Conservation (phyloP, 2,888 invertebrate species). For the Machimus atricapillus region DNA sequence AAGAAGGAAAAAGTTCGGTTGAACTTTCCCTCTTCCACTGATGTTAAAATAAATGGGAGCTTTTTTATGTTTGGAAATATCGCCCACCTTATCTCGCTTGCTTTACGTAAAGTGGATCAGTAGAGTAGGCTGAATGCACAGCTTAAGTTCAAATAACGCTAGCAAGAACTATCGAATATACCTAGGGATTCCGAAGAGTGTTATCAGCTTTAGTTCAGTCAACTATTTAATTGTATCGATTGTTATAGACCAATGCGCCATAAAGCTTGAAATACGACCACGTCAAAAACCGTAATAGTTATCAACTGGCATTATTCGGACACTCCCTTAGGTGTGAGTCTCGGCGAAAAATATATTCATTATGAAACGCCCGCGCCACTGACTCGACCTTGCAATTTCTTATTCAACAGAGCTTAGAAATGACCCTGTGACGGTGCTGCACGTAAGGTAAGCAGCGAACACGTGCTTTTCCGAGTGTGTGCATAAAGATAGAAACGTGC, state of each 20-base stretch:
- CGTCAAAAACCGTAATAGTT: not conserved
- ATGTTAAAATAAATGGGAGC: not conserved
- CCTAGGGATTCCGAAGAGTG: not conserved
- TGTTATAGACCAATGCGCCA: not conserved
- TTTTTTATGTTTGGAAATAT: not conserved
- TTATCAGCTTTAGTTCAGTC: not conserved
- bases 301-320: not conserved
- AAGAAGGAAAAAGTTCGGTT: not conserved
- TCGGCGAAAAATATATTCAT: not conserved
- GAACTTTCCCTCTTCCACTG: not conserved
- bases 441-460: not conserved
- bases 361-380: not conserved
- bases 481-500: not conserved
- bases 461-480: not conserved
- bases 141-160: not conserved
- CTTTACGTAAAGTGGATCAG: not conserved
- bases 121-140: not conserved
- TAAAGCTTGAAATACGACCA: not conserved
- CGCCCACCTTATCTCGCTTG: not conserved
- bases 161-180: not conserved
- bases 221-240: not conserved
- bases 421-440: not conserved
- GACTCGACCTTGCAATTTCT: not conserved
- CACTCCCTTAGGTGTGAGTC: not conserved
- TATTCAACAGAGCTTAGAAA: not conserved